Conservation (phyloP, 2,113 vertebrate genomes). For the Phalacrocorax carbo region DNA sequence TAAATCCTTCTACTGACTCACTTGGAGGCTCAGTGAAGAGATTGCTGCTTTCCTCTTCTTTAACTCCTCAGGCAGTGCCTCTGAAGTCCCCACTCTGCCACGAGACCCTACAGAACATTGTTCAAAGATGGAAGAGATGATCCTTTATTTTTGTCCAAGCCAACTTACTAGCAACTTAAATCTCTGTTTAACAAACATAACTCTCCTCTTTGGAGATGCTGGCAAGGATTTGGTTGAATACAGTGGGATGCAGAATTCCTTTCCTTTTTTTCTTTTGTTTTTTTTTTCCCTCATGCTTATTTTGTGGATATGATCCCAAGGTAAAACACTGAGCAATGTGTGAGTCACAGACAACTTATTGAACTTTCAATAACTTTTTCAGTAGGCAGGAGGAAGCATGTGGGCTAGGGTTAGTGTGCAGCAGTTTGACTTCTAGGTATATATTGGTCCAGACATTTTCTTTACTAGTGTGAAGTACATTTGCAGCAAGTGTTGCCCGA, state of each 20-base stretch:
- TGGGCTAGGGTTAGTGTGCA: not conserved
- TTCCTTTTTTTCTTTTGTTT: not conserved
- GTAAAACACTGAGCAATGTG: not conserved
- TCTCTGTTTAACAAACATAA: not conserved
- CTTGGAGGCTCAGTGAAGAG: not conserved
- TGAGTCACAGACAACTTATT: not conserved
- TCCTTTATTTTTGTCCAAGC: not conserved
- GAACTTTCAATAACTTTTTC: not conserved
- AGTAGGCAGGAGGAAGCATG: not conserved
- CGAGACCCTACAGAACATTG: not conserved
- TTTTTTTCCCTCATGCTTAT: not conserved
- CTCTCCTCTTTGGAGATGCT: not conserved
- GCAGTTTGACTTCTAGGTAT: not conserved
- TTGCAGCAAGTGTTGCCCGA: not conserved
- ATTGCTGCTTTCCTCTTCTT: not conserved
- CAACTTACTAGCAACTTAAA: not conserved
- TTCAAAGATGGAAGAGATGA: not conserved
- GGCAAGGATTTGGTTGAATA: not conserved
- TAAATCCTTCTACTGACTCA: not conserved
- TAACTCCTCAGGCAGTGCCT: not conserved
- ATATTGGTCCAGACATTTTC: not conserved
- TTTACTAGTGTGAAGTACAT: not conserved
- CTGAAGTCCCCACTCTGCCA: not conserved
- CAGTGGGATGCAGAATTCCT: not conserved
- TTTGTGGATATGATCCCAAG: not conserved